These are phyloP conservation scores for Columba janthina DNA, from an alignment of 2,113 vertebrate genomes.

Conservation along the genomic window DNA sequence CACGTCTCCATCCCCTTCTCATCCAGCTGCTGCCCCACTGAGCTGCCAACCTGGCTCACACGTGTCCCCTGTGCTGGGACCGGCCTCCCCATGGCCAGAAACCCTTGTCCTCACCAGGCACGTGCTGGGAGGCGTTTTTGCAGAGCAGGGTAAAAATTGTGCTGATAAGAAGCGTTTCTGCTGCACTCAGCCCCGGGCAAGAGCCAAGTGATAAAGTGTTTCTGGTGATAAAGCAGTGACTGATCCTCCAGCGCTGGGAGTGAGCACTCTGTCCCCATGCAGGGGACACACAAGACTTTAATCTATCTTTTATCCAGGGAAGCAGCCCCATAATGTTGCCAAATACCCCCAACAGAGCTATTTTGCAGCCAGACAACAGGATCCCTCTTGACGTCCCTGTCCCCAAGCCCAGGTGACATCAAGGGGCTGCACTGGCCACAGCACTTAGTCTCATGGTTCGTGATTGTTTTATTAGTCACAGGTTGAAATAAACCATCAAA, in stretches of 20 bases:
- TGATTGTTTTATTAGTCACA: neutral
- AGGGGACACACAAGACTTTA: neutral
- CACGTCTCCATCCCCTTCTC: neutral
- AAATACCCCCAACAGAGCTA: neutral
- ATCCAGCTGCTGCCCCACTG: fast-evolving
- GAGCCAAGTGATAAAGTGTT: neutral
- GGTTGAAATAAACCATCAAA: neutral
- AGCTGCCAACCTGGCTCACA: fast-evolving
- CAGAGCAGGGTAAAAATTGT: neutral
- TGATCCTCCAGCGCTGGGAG: fast-evolving
- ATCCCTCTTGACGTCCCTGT: neutral
- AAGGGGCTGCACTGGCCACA: neutral
- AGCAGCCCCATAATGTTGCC: neutral
- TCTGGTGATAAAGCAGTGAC: neutral
- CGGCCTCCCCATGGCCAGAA: fast-evolving
- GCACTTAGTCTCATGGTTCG: fast-evolving
- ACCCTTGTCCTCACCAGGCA: neutral
- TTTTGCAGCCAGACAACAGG: neutral
- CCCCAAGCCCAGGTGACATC: neutral
- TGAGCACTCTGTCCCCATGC: neutral
- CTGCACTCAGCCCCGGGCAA: neutral
- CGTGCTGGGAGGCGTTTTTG: neutral
- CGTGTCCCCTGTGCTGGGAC: neutral
- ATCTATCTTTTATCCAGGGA: neutral
- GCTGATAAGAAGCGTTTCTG: neutral